These are phyloP conservation scores for Corythoichthys haematopterus DNA, from an alignment of 2,113 vertebrate genomes.

Conservation along the genomic window DNA sequence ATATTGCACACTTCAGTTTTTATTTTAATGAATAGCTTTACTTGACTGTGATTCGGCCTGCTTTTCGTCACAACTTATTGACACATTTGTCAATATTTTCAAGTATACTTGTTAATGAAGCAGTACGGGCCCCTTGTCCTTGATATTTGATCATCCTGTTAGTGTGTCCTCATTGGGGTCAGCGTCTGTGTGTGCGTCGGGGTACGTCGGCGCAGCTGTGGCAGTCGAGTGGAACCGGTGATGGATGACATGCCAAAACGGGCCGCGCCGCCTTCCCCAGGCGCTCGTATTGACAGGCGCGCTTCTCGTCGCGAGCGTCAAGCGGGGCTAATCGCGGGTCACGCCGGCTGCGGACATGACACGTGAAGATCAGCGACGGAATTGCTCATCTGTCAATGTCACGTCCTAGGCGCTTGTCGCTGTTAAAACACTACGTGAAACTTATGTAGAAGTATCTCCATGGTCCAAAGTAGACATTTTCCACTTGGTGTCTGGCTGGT, in stretches of 20 bases:
- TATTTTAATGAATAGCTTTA: conserved; percentile 14
- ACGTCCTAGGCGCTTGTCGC: conserved; percentile 42
- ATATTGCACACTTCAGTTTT: conserved; percentile 17
- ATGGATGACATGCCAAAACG: conserved; percentile 68
- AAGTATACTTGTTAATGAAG: conserved; percentile 25
- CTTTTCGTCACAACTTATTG: conserved; percentile 35
- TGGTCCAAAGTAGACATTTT: neutral
- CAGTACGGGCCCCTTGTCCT: conserved; percentile 41
- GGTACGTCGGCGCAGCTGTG: conserved; percentile 65
- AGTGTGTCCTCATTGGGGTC: conserved; percentile 56
- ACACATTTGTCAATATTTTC: neutral
- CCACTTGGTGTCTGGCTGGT: neutral
- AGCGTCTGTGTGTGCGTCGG: conserved; percentile 31
- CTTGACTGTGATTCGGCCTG: conserved; percentile 8
- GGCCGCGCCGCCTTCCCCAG: conserved; percentile 40
- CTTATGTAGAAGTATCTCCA: conserved; percentile 22
- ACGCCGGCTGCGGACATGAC: conserved; percentile 51
- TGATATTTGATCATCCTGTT: conserved; percentile 57
- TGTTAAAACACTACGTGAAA: conserved; percentile 39
- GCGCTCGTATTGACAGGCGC: conserved; percentile 56
- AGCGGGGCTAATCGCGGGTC: conserved; percentile 62
- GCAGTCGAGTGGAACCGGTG: conserved; percentile 60
- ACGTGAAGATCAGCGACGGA: conserved; percentile 56
- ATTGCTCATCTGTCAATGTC: conserved; percentile 74
- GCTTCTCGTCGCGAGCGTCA: conserved; percentile 47